Evolutionary conservation across 2,113 vertebrate genomes (phyloP).

Genomic region (Marmota monax): DNA sequence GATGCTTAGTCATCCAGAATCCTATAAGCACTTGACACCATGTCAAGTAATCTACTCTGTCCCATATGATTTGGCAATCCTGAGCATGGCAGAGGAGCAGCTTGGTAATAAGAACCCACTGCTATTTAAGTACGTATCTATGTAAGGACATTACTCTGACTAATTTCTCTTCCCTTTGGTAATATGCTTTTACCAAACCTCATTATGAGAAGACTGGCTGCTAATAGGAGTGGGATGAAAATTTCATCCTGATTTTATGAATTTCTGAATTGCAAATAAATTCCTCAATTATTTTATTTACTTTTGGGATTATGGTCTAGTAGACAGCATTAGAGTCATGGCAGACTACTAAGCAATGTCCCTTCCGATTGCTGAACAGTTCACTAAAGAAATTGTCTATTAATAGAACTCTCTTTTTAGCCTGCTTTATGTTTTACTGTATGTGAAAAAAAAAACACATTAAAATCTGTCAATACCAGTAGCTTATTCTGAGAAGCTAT

Average conservation of each 20-base stretch:
- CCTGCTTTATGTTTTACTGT: neutral
- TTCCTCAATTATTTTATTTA: constrained; percentile 38
- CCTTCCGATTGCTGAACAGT: neutral
- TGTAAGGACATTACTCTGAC: neutral
- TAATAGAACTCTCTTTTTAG: neutral
- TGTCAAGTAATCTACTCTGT: constrained; percentile 59
- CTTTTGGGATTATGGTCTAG: constrained; percentile 40
- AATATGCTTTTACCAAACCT: constrained; percentile 12
- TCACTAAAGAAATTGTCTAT: neutral
- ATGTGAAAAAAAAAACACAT: neutral
- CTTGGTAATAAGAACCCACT: neutral
- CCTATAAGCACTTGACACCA: constrained; percentile 73
- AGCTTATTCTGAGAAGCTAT: constrained; percentile 19
- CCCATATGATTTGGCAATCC: neutral
- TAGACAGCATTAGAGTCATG: neutral
- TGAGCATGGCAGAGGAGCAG: neutral
- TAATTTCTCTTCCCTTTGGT: constrained; percentile 24
- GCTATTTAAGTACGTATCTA: neutral
- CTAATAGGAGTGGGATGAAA: constrained; percentile 13
- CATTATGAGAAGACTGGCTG: neutral
- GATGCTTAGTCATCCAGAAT: constrained; percentile 77
- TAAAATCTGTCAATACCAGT: neutral
- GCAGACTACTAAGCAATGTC: neutral
- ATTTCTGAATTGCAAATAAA: neutral
- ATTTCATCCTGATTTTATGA: constrained; percentile 54